Evolutionary conservation across 2,888 invertebrate species (phyloP), one percentile per base, ranked within the genome.

Genomic region (Lissocephala sabroskyi): DNA sequence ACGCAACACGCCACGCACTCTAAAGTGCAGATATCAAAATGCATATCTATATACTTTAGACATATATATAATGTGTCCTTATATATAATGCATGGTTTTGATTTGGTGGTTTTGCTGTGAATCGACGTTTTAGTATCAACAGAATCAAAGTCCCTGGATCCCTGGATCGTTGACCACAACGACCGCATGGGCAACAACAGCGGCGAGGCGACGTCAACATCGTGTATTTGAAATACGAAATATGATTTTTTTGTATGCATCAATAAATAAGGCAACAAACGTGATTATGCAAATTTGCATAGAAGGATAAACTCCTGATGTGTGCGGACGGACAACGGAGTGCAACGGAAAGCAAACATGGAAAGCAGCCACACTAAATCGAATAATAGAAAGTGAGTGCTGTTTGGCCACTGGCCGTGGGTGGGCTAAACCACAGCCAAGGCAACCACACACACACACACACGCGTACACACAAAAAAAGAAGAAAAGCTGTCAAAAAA

Each of bases 231-330:
- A 28, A 10, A 13, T 53, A 51, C 54, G 54, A 59, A 58, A 56
- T 60, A 59, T 59, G 55, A 52, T 60, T 60, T 37, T n/a, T n/a
- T 57, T 48, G 41, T 51, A 71, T 65, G 71, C 71, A 57, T 74
- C 71, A 74, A 73, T 73, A 74, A 73, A 74, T 68, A 74, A 73
- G 70, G n/a, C 74, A 68, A 59, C 74, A 65, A 64, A 71, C 71
- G 68, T 73, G 74, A 73, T 74, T 73, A 71, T 71, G 74, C 65
- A 74, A 71, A 71, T 70, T 62, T 67, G 59, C 52, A 70, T 64
- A 56, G 74, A 62, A 67, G n/a, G n/a, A n/a, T n/a, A n/a, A n/a
- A n/a, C n/a, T n/a, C n/a, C n/a, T n/a, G n/a, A 65, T 71, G 61
- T 52, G 46, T 59, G 51, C 7, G 7, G 23, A 23, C 7, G 23